These are phyloP conservation scores for Plumapathes pennacea DNA, from an alignment of 92 coral and sea anemone genomes.

Conservation along the genomic window DNA sequence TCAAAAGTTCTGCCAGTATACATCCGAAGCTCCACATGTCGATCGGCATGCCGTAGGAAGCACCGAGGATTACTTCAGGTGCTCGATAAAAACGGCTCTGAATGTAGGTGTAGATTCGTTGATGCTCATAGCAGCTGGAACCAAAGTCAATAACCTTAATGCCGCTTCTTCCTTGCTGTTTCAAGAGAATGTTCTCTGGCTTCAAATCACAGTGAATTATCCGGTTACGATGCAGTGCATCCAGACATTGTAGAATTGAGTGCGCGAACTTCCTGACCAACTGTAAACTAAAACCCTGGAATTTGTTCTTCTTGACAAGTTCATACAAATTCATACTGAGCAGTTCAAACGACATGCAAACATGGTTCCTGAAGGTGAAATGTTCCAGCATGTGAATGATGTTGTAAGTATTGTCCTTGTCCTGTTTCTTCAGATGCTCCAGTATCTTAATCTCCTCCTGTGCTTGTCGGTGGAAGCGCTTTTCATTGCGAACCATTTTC, in stretches of 20 bases:
- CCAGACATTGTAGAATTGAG: conserved; percentile 94
- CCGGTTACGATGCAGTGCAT: conserved; percentile 85
- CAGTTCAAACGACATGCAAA: conserved; percentile 96
- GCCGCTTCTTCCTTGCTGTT: conserved; percentile 98
- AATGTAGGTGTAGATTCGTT: conserved; percentile 92
- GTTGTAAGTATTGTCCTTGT: conserved; percentile 88
- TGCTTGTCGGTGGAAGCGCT: conserved; percentile 97
- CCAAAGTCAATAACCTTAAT: conserved; percentile 99
- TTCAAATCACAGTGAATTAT: conserved; percentile 96
- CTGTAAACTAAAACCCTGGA: conserved; percentile 95
- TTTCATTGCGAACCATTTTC: conserved; percentile 99
- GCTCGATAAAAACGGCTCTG: conserved; percentile 99
- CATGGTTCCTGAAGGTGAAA: conserved; percentile 93
- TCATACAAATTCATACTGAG: conserved; percentile 97
- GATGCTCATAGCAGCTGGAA: conserved; percentile 98
- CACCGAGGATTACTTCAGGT: conserved; percentile 97
- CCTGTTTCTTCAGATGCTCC: conserved; percentile 95
- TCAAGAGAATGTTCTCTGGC: conserved; percentile 93
- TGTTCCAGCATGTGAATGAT: conserved; percentile 95
- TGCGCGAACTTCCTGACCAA: conserved; percentile 96
- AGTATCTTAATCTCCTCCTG: conserved; percentile 95
- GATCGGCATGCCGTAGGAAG: conserved; percentile 91
- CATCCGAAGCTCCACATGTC: conserved; percentile 99
- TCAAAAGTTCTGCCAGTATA: conserved; percentile 91
- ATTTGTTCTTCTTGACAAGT: conserved; percentile 94